Evolutionary conservation across 2,888 invertebrate genomes (phyloP), one percentile per base, ranked within the genome.

Genomic region (Amphipoea oculea): DNA sequence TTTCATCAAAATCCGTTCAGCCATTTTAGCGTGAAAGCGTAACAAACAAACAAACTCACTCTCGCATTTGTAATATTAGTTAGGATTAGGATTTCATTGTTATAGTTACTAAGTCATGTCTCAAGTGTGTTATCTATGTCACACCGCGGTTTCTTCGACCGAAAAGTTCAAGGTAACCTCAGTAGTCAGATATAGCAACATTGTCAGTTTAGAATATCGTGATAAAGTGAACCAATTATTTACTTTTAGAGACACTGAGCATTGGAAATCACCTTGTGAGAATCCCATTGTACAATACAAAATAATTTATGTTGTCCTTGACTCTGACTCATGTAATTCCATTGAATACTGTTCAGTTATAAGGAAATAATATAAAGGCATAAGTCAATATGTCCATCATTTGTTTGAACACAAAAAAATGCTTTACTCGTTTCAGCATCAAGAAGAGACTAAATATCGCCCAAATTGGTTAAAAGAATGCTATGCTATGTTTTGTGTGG

Each of bases 301-400:
- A 89, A 91, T 88, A 83, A 90, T 90, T 90, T 73, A 75, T 78
- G 45, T 73, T 73, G 86, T 90, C 92, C 92, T 93, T 93, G 93
- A 90, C 84, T 89, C 48, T 90, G 87, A 89, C 63, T 90, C 89
- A 89, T 77, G 69, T 76, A 81, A 86, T 83, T 83, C 82, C 76
- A 82, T 81, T 70, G 83, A 82, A 71, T 82, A 73, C 65, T 84
- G 82, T 76, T 76, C 67, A 74, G 71, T 71, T 73, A 85, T 36
- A 81, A 79, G 85, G 82, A 86, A 87, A 83, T 75, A 83, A 81
- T 67, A 63, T 67, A 51, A 69, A 68, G 60, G 66, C 42, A 72
- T 65, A 79, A 73, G 74, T 86, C 80, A 81, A 81, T 78, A 45
- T 48, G 73, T 67, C 70, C 69, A 81, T 83, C 74, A 77, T 67